Evolutionary conservation across 2,113 vertebrate genomes (phyloP).

Genomic region (Dipodomys merriami): DNA sequence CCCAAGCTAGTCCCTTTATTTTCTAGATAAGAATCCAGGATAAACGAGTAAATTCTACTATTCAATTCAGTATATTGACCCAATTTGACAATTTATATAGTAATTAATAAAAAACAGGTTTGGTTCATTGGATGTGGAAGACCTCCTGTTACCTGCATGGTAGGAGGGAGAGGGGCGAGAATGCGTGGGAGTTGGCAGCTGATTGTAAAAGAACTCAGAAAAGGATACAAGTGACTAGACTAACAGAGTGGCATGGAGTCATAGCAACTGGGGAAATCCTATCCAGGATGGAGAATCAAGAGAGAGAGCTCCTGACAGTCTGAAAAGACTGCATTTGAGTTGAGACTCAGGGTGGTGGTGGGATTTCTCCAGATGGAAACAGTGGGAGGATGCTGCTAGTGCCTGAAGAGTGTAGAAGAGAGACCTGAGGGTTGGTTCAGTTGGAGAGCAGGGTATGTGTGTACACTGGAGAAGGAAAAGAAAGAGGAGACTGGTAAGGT

Average conservation of each 20-base stretch:
- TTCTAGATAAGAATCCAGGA: not conserved
- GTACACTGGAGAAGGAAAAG: not conserved
- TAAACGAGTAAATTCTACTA: not conserved
- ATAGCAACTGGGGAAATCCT: not conserved
- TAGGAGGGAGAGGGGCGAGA: not conserved
- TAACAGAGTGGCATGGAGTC: not conserved
- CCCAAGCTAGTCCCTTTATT: no score
- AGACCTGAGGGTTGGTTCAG: not conserved
- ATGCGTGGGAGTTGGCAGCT: accelerated
- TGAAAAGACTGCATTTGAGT: not conserved
- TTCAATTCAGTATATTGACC: not conserved
- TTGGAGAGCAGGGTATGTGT: not conserved
- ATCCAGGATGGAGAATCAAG: not conserved
- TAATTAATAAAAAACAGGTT: not conserved
- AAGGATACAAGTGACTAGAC: not conserved
- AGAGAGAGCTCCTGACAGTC: not conserved
- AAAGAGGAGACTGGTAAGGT: not conserved
- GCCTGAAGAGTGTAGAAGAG: not conserved
- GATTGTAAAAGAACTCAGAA: not conserved
- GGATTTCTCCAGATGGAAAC: not conserved
- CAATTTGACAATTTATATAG: not conserved
- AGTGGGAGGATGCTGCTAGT: not conserved
- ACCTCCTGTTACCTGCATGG: not conserved
- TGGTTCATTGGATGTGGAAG: not conserved
- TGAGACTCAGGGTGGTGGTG: not conserved